Conservation (phyloP, 2,797 vertebrate species). For the Kryptopterus vitreolus region DNA sequence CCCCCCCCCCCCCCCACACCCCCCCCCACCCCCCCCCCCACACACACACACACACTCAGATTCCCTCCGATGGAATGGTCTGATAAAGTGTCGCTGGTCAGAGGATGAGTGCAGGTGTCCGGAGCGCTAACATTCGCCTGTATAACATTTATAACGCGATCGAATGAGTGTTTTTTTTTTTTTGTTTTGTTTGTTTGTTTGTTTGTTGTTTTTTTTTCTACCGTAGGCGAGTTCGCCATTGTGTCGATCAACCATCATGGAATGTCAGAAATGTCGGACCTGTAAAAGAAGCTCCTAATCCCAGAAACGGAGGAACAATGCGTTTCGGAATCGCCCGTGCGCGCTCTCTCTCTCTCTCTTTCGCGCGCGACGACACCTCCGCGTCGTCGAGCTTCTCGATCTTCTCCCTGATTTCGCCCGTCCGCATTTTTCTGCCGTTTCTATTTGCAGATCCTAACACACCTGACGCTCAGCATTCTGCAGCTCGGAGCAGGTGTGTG, state of each 20-base stretch:
- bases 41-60: too few species aligned
- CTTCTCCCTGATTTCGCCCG: background rate
- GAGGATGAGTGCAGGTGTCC: constrained; percentile 52
- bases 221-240: background rate
- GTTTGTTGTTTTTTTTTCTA: too few species aligned
- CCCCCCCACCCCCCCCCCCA: constrained; percentile 48
- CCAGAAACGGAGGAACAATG: constrained; percentile 16
- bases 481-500: constrained; percentile 6
- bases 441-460: constrained; percentile 37
- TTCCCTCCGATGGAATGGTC: constrained; percentile 54
- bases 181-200: too few species aligned
- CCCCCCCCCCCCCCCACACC: constrained; percentile 48
- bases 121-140: constrained; percentile 39
- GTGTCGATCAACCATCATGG: constrained; percentile 7
- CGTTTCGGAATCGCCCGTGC: background rate
- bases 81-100: constrained; percentile 54
- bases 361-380: background rate
- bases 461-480: constrained; percentile 24
- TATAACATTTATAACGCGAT: too few species aligned
- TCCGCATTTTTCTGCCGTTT: constrained; percentile 10
- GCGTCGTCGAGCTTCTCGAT: background rate
- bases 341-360: too few species aligned
- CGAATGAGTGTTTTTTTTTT: too few species aligned
- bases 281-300: constrained; percentile 22
- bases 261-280: constrained; percentile 25